These are phyloP conservation scores for Brienomyrus longianalis DNA, from an alignment of 2,113 vertebrate genomes.

Conservation along the genomic window DNA sequence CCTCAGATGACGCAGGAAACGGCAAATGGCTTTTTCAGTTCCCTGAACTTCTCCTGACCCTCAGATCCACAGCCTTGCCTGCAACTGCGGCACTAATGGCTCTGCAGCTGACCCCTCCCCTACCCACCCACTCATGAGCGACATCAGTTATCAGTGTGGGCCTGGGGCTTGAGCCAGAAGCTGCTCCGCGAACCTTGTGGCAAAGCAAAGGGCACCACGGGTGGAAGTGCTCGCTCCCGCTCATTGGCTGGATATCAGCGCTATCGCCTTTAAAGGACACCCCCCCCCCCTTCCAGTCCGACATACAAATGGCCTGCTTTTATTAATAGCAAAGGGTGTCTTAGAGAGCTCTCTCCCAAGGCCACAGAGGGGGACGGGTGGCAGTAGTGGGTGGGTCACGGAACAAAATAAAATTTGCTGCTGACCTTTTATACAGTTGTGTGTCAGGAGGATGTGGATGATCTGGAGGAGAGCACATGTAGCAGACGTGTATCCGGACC, in stretches of 20 bases:
- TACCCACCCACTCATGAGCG: neutral
- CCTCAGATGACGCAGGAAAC: neutral
- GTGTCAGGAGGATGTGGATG: neutral
- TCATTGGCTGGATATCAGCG: neutral
- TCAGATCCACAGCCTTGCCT: neutral
- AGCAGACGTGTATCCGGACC: neutral
- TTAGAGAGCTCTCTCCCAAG: neutral
- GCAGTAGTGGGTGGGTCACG: neutral
- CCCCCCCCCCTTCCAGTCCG: neutral
- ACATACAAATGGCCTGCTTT: neutral
- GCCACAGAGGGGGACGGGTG: neutral
- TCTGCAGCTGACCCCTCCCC: neutral
- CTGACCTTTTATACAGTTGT: neutral
- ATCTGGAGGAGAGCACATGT: neutral
- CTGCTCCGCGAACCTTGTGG: neutral
- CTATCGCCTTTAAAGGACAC: neutral
- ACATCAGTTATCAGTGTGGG: neutral
- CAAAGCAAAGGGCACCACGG: neutral
- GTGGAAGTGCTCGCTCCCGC: neutral
- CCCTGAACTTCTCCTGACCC: neutral
- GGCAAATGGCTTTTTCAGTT: neutral
- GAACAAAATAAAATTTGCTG: neutral
- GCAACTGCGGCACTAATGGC: neutral
- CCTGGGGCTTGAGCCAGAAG: neutral
- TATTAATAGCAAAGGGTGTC: conserved; percentile 1